A percentile compares a stretch with the other conserved stretches of the same genome.
phyloP scores from a whole-genome alignment of 2,888 invertebrate genomes.

The Coleophora deauratella region DNA sequence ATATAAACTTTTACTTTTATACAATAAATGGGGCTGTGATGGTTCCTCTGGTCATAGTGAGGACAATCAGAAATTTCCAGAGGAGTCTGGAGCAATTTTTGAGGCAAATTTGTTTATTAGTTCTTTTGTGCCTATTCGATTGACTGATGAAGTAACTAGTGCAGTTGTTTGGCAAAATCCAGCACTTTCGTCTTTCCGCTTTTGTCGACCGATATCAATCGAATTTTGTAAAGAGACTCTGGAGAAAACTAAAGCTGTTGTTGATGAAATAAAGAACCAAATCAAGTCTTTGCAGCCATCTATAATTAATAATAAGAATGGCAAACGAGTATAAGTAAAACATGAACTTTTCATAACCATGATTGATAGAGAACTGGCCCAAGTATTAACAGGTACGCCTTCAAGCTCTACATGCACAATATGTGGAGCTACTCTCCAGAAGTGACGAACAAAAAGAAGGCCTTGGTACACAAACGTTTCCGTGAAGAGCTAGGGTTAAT shows the following conservation, averaged over 20 bases:
- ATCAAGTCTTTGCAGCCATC: not conserved
- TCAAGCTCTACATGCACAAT: too few relatives aligned
- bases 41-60: not conserved
- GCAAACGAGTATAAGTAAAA: not conserved
- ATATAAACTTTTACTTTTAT: not conserved
- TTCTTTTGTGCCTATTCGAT: too few relatives aligned
- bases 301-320: not conserved
- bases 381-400: not conserved
- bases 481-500: too few relatives aligned
- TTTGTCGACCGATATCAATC: too few relatives aligned
- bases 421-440: too few relatives aligned
- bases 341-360: not conserved
- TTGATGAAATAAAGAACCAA: too few relatives aligned
- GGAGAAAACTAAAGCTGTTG: too few relatives aligned
- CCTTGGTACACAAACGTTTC: not conserved
- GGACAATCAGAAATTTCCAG: not conserved
- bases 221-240: too few relatives aligned
- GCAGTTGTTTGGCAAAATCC: too few relatives aligned
- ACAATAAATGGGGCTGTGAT: not conserved
- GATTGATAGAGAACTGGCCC: not conserved
- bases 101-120: not conserved
- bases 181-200: too few relatives aligned
- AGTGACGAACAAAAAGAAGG: not conserved
- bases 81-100: too few relatives aligned
- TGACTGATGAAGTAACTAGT: too few relatives aligned